Conservation (phyloP, 2,888 invertebrate genomes). For the Acanthosepion lycidas region DNA sequence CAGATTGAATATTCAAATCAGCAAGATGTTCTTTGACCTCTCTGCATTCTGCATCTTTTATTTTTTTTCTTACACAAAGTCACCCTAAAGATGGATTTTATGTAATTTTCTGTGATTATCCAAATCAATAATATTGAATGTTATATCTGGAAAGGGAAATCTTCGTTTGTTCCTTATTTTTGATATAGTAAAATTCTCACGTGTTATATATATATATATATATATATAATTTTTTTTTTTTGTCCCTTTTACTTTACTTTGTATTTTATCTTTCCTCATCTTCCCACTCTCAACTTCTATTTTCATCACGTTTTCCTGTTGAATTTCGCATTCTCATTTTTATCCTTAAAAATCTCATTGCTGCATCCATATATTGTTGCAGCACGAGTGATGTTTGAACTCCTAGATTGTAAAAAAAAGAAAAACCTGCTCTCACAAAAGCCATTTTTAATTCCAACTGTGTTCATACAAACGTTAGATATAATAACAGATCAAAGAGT, state of each 20-base stretch:
- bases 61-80: background rate
- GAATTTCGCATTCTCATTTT: slow-evolving; percentile 22
- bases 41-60: background rate
- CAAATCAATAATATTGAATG: background rate
- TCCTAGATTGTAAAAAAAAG: background rate
- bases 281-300: background rate
- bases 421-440: slow-evolving; percentile 33
- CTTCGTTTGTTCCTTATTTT: background rate
- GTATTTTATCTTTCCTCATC: background rate
- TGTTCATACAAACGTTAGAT: slow-evolving; percentile 21
- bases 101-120: background rate
- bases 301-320: background rate
- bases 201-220: background rate
- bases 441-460: background rate
- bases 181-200: slow-evolving; percentile 33
- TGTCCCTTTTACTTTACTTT: too few species aligned
- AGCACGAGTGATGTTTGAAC: slow-evolving; percentile 33
- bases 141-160: background rate
- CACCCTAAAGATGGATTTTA: background rate
- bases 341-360: background rate
- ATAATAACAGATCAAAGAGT: background rate
- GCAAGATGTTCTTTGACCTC: slow-evolving; percentile 33
- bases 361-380: background rate
- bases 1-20: slow-evolving; percentile 33
- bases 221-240: too few species aligned